phyloP scores from a whole-genome alignment of 1,140 invertebrate genomes.

The Temnothorax longispinosus region DNA sequence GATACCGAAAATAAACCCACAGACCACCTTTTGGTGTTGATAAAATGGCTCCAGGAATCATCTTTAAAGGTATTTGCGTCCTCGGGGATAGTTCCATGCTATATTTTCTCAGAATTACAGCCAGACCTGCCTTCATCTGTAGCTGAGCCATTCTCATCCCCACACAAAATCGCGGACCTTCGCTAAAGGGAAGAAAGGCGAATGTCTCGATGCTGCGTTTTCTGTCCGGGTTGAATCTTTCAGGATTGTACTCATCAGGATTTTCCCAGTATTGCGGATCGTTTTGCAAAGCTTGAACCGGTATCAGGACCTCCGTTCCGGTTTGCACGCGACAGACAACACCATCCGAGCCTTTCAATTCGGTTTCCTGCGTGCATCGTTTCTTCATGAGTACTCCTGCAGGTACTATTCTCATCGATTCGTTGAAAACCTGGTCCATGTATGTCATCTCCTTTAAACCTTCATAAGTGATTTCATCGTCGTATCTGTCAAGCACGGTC shows the following conservation, averaged over 20 bases:
- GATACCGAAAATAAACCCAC: background rate
- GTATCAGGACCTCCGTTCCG: conserved; percentile 78
- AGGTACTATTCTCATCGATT: conserved; percentile 68
- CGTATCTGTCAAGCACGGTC: conserved; percentile 83
- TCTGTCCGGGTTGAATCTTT: conserved; percentile 86
- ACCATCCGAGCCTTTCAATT: conserved; percentile 68
- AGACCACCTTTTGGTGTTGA: background rate
- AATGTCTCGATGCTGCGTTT: conserved; percentile 71
- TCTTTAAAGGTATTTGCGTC: conserved; percentile 3
- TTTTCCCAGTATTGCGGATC: conserved; percentile 87
- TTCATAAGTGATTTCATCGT: conserved; percentile 87
- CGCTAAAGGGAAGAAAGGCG: conserved; percentile 87
- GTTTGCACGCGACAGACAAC: conserved; percentile 65
- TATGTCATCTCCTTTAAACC: conserved; percentile 88
- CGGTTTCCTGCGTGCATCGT: conserved; percentile 66
- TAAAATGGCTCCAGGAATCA: background rate
- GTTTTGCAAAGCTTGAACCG: conserved; percentile 77
- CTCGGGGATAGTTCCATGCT: conserved; percentile 45
- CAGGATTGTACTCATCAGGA: conserved; percentile 89
- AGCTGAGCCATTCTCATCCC: conserved; percentile 78
- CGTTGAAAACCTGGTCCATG: conserved; percentile 88
- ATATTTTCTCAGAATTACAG: background rate
- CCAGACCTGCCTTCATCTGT: conserved; percentile 58
- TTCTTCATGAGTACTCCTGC: conserved; percentile 58
- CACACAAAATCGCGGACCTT: conserved; percentile 88